Percentiles rank a stretch among this genome's conserved stretches.
Conservation (phyloP, 2,888 invertebrate genomes). For the Imbricaverruca yamaguchii region DNA sequence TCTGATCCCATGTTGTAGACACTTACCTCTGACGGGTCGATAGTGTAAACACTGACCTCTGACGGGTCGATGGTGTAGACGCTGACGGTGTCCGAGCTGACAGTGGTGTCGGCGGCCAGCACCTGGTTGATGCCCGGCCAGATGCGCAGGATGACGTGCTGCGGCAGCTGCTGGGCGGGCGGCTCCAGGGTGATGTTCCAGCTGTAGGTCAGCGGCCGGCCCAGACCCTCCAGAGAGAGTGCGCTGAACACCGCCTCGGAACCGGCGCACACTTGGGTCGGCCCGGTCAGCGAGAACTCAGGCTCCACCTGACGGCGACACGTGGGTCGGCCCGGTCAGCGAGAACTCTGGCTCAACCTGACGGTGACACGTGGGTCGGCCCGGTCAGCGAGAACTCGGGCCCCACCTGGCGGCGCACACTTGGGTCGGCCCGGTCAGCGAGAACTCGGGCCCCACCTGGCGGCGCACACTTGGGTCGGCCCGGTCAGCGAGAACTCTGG, state of each 20-base stretch:
- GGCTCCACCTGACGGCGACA: not conserved
- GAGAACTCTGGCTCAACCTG: not conserved
- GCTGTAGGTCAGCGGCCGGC: not conserved
- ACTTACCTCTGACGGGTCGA: too few species aligned
- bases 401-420: not conserved
- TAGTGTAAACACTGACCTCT: not conserved
- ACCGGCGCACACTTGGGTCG: not conserved
- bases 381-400: not conserved
- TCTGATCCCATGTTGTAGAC: too few species aligned
- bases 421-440: not conserved
- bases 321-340: not conserved
- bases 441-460: not conserved
- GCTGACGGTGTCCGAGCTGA: not conserved
- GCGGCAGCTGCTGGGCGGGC: not conserved
- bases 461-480: not conserved
- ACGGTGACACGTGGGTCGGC: not conserved
- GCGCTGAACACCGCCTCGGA: not conserved
- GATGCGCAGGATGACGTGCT: not conserved
- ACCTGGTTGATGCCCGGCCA: conserved; percentile 1
- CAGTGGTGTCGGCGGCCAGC: not conserved
- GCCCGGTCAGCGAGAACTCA: not conserved
- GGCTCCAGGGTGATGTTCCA: not conserved
- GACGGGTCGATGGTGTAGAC: not conserved
- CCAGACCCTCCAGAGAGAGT: not conserved
- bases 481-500: not conserved